Conservation (phyloP, 2,113 vertebrate species). For the Nerophis lumbriciformis region DNA sequence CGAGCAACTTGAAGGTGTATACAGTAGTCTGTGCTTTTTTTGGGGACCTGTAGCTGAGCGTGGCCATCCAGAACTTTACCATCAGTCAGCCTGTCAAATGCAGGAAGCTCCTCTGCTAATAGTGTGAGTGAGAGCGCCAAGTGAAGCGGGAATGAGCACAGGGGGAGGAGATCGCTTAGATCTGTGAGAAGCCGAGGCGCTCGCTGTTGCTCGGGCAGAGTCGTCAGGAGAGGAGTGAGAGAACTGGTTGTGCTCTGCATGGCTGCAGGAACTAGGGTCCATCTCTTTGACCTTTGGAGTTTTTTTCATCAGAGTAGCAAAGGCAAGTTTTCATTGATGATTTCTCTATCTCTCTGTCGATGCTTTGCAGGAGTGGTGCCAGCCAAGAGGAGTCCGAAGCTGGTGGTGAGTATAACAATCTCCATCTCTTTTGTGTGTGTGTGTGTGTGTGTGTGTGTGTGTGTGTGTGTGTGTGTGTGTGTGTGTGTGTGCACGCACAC, state of each 20-base stretch:
- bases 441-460: conserved; percentile 9
- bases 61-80: conserved; percentile 59
- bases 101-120: conserved; percentile 48
- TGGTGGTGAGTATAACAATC: conserved; percentile 87
- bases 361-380: conserved; percentile 93
- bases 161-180: conserved; percentile 61
- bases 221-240: conserved; percentile 19
- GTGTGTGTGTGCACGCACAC: conserved; percentile 18
- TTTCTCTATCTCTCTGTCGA: conserved; percentile 80
- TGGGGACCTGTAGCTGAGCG: conserved; percentile 73
- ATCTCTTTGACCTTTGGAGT: conserved; percentile 25
- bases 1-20: background rate
- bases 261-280: conserved; percentile 39
- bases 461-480: conserved; percentile 16
- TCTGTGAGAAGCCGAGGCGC: conserved; percentile 46
- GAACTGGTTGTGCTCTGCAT: conserved; percentile 30
- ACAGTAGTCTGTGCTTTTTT: conserved; percentile 24
- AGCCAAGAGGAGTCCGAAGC: conserved; percentile 97
- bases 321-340: conserved; percentile 77
- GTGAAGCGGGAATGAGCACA: conserved; percentile 30
- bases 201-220: conserved; percentile 42
- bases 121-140: conserved; percentile 38
- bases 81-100: conserved; percentile 79
- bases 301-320: conserved; percentile 63
- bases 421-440: conserved; percentile 27